phyloP scores from a whole-genome alignment of 2,113 vertebrate species.

The Antechinus flavipes region DNA sequence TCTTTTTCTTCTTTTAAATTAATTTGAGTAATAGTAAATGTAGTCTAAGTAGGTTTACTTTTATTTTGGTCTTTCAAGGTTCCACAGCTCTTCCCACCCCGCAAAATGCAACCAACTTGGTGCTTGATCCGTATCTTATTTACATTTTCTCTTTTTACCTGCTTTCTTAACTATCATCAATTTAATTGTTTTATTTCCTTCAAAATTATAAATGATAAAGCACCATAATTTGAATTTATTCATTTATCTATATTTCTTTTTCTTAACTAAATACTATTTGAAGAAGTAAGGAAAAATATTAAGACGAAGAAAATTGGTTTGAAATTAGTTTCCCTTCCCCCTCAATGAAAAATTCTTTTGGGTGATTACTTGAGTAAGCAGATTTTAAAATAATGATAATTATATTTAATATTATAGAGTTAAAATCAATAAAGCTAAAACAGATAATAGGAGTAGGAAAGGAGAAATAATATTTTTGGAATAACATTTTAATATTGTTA shows the following conservation, averaged over 20 bases:
- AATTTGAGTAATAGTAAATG: background rate
- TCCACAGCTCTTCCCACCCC: background rate
- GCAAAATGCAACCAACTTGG: background rate
- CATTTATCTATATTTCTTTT: slow-evolving; percentile 29
- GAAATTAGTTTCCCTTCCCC: background rate
- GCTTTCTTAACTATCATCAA: background rate
- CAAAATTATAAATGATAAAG: background rate
- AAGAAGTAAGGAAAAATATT: background rate
- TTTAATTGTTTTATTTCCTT: background rate
- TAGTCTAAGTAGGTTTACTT: background rate
- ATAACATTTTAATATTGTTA: background rate
- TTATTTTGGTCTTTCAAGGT: background rate
- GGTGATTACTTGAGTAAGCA: background rate
- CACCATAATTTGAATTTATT: background rate
- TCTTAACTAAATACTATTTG: slow-evolving; percentile 19
- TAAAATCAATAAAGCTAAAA: slow-evolving; percentile 7
- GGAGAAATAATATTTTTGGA: slow-evolving; percentile 26
- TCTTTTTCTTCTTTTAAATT: background rate
- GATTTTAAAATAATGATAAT: background rate
- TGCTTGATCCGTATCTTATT: background rate
- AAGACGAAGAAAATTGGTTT: slow-evolving; percentile 33
- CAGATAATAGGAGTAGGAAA: background rate
- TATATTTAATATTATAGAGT: background rate
- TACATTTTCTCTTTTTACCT: background rate
- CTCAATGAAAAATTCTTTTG: slow-evolving; percentile 45